Base-by-base conservation (phyloP, 2,113 vertebrate species). In the Brachypteracias leptosomus region DNA sequence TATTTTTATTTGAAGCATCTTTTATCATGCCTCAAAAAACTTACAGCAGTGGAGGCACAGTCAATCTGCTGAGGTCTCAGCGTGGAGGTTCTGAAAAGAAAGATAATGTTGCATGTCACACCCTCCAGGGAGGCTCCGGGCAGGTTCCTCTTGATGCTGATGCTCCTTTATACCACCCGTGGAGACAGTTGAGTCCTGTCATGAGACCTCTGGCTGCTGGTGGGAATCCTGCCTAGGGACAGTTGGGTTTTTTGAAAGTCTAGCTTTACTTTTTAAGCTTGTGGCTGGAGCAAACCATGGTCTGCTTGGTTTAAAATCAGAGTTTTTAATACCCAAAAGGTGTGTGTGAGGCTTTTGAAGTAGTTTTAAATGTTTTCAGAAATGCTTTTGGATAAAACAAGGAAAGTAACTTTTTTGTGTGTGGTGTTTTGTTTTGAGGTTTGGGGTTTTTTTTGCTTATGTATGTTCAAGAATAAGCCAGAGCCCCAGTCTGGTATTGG, bases 1-100 rank as follows among this genome's bases (percentile, higher is more conserved):
- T 96, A 70, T 54, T 96, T 97, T 97, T 96, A 76, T 80, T 96
- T 95, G 95, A 72, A 57, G 35, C 66, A 65, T 89, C 78, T 96
- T 91, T 91, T 93, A 93, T 62, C 62, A 3, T 71, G 61, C 44
- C 28, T 38, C 42, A 49, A 91, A 67, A 78, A 87, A 71, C 63
- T 49, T 16, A 42, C 79, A 82, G 1, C 88, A 28, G 74, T 4
- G 31, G 38, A 79, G 47, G 91, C 62, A 59, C 35, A 21, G 58
- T 57, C 59, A 51, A 33, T 59, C 67, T 88, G 44, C 62, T 76
- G 79, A 84, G 83, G n/a, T 63, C 54, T 91, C 63, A 20, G 49
- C 71, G 57, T 71, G 44, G 40, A 20, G 0, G 0, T 33, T 84
- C 63, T 49, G 76, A 19, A 85, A 76, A 52, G 44, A 66, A 68